These are phyloP conservation scores for Flexamia atlantica DNA, from an alignment of 2,888 invertebrate genomes.

Conservation along the genomic window DNA sequence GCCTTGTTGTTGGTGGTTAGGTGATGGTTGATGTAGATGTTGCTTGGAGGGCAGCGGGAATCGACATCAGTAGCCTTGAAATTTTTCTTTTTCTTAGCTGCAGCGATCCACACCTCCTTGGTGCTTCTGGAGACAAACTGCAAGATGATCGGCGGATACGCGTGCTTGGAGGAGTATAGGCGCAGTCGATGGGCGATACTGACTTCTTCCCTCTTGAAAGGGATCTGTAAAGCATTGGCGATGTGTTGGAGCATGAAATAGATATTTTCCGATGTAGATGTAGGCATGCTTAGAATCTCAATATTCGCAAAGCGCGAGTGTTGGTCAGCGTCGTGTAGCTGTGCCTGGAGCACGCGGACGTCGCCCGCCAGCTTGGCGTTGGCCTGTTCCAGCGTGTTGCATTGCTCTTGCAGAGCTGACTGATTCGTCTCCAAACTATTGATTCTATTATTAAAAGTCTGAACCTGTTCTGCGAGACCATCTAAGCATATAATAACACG, in stretches of 20 bases:
- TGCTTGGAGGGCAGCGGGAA: neutral
- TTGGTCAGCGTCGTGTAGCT: too few relatives aligned
- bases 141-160: neutral
- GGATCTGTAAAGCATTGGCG: neutral
- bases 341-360: too few relatives aligned
- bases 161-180: neutral
- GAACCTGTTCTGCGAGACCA: neutral
- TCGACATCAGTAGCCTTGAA: neutral
- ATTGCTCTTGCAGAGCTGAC: neutral
- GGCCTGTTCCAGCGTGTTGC: too few relatives aligned
- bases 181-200: constrained; percentile 22
- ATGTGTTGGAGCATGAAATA: neutral
- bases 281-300: too few relatives aligned
- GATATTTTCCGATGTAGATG: too few relatives aligned
- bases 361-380: too few relatives aligned
- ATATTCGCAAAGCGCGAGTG: too few relatives aligned
- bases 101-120: neutral
- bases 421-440: neutral
- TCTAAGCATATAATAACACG: neutral
- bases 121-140: neutral
- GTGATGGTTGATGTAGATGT: constrained; percentile 1
- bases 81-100: neutral
- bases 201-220: neutral
- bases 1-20: neutral
- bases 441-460: neutral